These are phyloP conservation scores for Orussus abietinus DNA, from an alignment of 1,140 invertebrate genomes.

Conservation along the genomic window DNA sequence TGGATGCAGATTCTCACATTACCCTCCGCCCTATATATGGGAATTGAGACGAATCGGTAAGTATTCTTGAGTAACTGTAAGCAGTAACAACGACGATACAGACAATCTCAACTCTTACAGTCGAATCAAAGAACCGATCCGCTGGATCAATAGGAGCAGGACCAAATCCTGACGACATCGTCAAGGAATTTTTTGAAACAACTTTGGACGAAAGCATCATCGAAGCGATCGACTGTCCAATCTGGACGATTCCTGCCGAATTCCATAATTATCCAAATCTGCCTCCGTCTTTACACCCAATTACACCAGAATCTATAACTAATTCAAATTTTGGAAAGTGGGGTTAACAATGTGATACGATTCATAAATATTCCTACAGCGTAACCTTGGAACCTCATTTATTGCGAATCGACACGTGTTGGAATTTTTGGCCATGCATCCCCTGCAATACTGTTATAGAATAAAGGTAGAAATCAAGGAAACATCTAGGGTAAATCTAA, in stretches of 20 bases:
- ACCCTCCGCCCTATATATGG: slow-evolving; percentile 56
- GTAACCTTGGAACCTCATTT: too few species aligned
- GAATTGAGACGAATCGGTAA: slow-evolving; percentile 56
- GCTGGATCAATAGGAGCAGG: slow-evolving; percentile 10
- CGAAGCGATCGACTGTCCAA: slow-evolving; percentile 23
- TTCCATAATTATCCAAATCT: slow-evolving; percentile 53
- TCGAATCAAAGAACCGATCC: background rate
- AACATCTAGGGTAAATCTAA: too few species aligned
- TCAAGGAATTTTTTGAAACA: slow-evolving; percentile 36
- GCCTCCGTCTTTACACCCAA: slow-evolving; percentile 59
- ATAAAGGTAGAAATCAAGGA: too few species aligned
- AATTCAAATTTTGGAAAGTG: slow-evolving; percentile 53
- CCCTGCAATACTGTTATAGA: background rate
- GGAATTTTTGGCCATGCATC: too few species aligned
- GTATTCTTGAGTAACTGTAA: slow-evolving; percentile 9
- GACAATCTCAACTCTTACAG: background rate
- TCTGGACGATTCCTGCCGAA: slow-evolving; percentile 55
- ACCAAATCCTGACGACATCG: slow-evolving; percentile 30
- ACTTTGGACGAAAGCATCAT: slow-evolving; percentile 12
- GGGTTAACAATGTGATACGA: slow-evolving; percentile 51
- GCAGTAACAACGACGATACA: too few species aligned
- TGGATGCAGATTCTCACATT: slow-evolving; percentile 64
- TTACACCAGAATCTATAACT: slow-evolving; percentile 53
- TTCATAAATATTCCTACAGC: too few species aligned
- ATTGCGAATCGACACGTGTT: too few species aligned